Base-by-base conservation (phyloP, 2,888 invertebrate species). In the Rotaria sp. region DNA sequence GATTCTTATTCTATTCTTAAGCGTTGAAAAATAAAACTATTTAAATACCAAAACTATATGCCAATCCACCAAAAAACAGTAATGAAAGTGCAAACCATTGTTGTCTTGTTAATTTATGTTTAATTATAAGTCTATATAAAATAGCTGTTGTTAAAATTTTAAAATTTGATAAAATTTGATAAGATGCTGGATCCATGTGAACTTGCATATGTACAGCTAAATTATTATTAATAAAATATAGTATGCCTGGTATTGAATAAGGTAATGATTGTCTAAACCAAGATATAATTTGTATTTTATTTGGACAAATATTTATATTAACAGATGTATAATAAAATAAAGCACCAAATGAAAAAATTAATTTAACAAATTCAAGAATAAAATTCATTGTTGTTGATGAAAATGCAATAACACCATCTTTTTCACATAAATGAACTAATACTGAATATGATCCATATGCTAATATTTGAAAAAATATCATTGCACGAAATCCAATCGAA, bases 161-260 rank as follows among this genome's bases (percentile, higher is more conserved):
- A 87, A 91, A 85, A 87, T 91, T 91, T 50, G 90, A 88, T 48
- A 91, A 88, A 24, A 91, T 89, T 90, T 91, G 91, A 87, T 90
- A 91, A 24, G 91, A 90, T 3, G 91, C 90, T 13, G 91, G 90
- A 87, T 91, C 91, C 91, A 91, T 91, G 48, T 91, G 89, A 24
- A 89, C 87, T 86, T 91, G 91, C 89, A 91, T 90, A 85, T 89
- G 89, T 7, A 91, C 89, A 30, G 89, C 89, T 13, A 91, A 87
- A 87, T 91, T 91, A 88, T 91, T 91, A 87, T 90, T 91, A 87
- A 90, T 88, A 87, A 88, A 89, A 88, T 91, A 91, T 26, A 91
- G 88, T 2, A 90, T 52, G 3, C 90, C 91, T 11, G 91, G 91
- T 41, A 91, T 87, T 41, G 84, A 24, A 26, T 85, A 87, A 15